phyloP scores from a whole-genome alignment of 2,113 vertebrate genomes.

The Sterna hirundo region DNA sequence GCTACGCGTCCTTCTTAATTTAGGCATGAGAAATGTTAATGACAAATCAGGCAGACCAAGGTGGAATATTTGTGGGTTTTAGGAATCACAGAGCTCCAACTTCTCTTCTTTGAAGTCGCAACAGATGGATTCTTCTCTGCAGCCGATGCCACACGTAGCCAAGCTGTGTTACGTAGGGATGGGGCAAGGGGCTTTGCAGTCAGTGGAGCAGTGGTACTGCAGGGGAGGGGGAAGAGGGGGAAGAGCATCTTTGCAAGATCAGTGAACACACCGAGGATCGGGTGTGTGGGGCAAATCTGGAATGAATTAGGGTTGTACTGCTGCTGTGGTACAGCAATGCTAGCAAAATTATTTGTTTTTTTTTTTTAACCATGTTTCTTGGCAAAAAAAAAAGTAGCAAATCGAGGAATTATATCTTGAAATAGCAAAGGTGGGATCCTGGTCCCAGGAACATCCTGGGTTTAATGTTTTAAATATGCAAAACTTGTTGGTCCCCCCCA shows the following conservation, averaged over 20 bases:
- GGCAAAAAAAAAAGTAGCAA: neutral
- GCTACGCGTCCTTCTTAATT: slow-evolving; percentile 39
- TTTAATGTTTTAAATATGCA: neutral
- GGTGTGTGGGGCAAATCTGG: neutral
- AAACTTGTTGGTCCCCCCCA: neutral
- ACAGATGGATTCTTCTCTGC: slow-evolving; percentile 1
- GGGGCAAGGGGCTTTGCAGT: neutral
- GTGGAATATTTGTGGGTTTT: slow-evolving; percentile 41
- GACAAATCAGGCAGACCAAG: slow-evolving; percentile 44
- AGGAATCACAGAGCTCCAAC: neutral
- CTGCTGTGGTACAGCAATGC: neutral
- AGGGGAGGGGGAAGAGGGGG: neutral
- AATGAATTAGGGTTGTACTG: neutral
- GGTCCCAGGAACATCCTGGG: neutral
- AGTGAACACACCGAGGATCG: neutral
- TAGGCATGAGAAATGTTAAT: slow-evolving; percentile 42
- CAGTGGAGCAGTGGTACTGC: neutral
- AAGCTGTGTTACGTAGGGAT: neutral
- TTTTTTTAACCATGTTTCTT: neutral
- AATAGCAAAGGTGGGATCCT: neutral
- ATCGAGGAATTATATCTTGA: neutral
- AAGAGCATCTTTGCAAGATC: neutral
- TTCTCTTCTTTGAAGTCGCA: neutral
- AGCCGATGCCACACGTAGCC: neutral
- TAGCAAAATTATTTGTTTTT: neutral